Evolutionary conservation across 2,888 invertebrate genomes (phyloP).

Genomic region (Epinotia bilunana): DNA sequence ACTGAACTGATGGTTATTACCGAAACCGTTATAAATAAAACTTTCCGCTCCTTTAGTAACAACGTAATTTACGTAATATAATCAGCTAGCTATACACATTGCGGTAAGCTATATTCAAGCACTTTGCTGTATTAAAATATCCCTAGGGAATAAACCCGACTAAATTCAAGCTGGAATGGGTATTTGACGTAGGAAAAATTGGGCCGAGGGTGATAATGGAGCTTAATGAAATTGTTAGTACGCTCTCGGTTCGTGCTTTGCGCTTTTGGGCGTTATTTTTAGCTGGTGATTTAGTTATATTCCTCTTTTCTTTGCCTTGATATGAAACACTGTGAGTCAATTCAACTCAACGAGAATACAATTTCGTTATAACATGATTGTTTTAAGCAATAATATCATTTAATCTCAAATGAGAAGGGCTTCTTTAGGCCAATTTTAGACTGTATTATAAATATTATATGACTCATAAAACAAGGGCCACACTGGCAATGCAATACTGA

Average conservation of each 20-base stretch:
- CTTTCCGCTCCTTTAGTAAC: neutral
- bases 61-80: neutral
- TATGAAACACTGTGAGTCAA: neutral
- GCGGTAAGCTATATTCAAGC: slow-evolving; percentile 25
- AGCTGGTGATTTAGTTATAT: neutral
- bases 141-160: neutral
- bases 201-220: slow-evolving; percentile 27
- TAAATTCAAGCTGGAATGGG: slow-evolving; percentile 13
- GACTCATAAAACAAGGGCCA: too few species aligned
- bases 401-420: too few species aligned
- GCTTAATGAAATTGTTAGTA: slow-evolving; percentile 39
- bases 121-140: slow-evolving; percentile 38
- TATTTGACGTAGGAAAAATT: slow-evolving; percentile 32
- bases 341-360: too few species aligned
- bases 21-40: neutral
- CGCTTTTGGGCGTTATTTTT: neutral
- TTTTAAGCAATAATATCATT: too few species aligned
- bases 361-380: too few species aligned
- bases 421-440: too few species aligned
- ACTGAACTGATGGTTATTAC: neutral
- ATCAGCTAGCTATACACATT: slow-evolving; percentile 14
- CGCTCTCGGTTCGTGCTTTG: neutral
- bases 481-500: too few species aligned
- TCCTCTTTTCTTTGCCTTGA: neutral
- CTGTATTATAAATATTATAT: too few species aligned